Percentiles rank a stretch among this genome's conserved stretches.
Evolutionary conservation across 2,797 vertebrate genomes (phyloP).

Genomic region (Gymnopithys bicolor): DNA sequence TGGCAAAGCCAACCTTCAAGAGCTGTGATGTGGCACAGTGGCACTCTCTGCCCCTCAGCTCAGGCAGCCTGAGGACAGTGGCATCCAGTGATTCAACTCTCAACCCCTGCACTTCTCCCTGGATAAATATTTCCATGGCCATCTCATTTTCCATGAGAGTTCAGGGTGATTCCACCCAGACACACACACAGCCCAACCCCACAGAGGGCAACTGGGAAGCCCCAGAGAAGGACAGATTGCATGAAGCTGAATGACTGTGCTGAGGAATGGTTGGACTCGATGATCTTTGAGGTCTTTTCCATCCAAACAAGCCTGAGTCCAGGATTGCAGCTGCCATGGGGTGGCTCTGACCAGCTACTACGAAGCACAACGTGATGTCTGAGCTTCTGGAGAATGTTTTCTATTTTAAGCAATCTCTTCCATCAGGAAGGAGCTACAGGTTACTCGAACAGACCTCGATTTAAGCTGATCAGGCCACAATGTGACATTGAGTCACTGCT

Average conservation of each 20-base stretch:
- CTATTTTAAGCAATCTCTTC: not conserved
- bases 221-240: rapidly evolving
- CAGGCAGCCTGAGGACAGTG: rapidly evolving
- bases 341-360: rapidly evolving
- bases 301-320: rapidly evolving
- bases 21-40: not conserved
- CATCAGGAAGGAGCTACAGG: not conserved
- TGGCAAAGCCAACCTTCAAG: not conserved
- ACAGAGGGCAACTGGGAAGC: rapidly evolving
- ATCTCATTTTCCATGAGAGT: rapidly evolving
- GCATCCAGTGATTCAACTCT: rapidly evolving
- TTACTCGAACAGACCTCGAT: not conserved
- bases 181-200: rapidly evolving
- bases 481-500: not conserved
- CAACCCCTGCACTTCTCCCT: not conserved
- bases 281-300: not conserved
- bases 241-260: rapidly evolving
- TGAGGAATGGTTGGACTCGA: rapidly evolving
- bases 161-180: not conserved
- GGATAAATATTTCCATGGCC: not conserved
- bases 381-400: not conserved
- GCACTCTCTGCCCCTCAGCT: not conserved
- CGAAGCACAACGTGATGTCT: rapidly evolving
- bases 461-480: not conserved
- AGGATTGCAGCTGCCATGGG: rapidly evolving